phyloP scores from a whole-genome alignment of 2,888 invertebrate genomes.

The Tetragnatha montana region DNA sequence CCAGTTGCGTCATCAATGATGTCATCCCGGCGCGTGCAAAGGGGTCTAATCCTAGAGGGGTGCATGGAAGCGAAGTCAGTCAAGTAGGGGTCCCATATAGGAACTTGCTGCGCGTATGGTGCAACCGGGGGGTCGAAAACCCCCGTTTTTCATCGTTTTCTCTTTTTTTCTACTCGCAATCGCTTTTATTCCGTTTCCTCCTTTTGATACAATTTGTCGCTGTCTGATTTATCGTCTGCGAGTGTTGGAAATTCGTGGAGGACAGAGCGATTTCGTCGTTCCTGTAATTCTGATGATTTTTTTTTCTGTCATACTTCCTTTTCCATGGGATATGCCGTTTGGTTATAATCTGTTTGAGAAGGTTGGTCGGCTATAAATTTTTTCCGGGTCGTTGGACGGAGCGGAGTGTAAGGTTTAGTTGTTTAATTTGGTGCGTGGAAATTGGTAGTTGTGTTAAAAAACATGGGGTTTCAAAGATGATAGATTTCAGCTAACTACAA shows the following conservation, averaged over 20 bases:
- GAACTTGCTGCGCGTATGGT: constrained; percentile 56
- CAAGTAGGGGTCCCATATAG: constrained; percentile 66
- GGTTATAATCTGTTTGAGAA: no score
- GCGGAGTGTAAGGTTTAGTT: no score
- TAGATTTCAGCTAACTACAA: no score
- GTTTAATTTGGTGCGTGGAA: no score
- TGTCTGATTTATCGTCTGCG: constrained; percentile 63
- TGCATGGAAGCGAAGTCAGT: constrained; percentile 65
- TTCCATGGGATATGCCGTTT: neutral
- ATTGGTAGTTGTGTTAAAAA: no score
- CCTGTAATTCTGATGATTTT: neutral
- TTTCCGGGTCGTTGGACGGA: no score
- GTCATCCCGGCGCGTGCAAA: constrained; percentile 66
- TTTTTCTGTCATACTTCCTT: neutral
- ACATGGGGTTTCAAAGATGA: no score
- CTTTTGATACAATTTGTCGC: constrained; percentile 66
- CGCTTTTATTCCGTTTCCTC: constrained; percentile 51
- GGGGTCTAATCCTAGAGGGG: constrained; percentile 65
- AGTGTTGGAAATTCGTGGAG: constrained; percentile 18
- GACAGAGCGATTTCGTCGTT: constrained; percentile 23
- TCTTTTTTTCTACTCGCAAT: constrained; percentile 29
- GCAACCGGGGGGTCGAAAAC: constrained; percentile 26
- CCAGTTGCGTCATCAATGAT: constrained; percentile 57
- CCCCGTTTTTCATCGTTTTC: constrained; percentile 34
- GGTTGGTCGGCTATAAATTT: no score